Base-by-base conservation (phyloP, 1,140 invertebrate genomes). In the Lasioglossum albipes region DNA sequence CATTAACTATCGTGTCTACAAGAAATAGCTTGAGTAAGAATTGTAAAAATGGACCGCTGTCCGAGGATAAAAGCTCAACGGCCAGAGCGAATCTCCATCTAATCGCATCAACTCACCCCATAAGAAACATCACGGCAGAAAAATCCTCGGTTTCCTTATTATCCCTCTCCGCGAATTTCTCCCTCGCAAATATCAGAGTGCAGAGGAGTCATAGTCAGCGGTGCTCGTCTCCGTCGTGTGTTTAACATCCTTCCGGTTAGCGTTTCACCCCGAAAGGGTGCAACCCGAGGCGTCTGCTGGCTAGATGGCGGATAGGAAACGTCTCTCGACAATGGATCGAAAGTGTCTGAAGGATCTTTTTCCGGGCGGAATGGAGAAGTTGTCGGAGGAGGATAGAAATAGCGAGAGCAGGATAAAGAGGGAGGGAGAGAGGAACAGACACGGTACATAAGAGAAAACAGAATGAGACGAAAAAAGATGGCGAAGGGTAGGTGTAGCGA, bases 341-440 rank as follows among this genome's bases (percentile, higher is more conserved):
- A 65, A 65, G 62, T 41, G 31, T 41, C 62, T 41, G 31, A 18
- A 27, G 62, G 36, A 65, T 65, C 31, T 36, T 41, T 36, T 65
- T 65, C 31, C 62, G 62, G 62, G 31, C 18, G 31, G 62, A 36
- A 65, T 65, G 62, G 31, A 65, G 36, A 65, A 65, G 62, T 65
- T 65, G 18, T 9, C 36, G 7, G 62, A 59, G 9, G 20, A 20
- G 57, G 20, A 59, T n/a, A 49, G 10, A 36, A 36, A 49, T 3
- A 49, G 45, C 10, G 45, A 12, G 45, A 49, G 13, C 10, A 49
- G 13, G 10, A 49, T 49, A 49, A 12, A 49, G 45, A 49, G 6
- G 12, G 45, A 49, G 7, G 2, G 9, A 12, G 45, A 49, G 9
- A 12, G 45, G 12, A 13, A 45, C 7, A 45, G 42, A 7, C 1